A percentile compares a stretch with the other conserved stretches of the same genome.
Conservation (phyloP, 2,113 vertebrate species). For the Heptranchias perlo region DNA sequence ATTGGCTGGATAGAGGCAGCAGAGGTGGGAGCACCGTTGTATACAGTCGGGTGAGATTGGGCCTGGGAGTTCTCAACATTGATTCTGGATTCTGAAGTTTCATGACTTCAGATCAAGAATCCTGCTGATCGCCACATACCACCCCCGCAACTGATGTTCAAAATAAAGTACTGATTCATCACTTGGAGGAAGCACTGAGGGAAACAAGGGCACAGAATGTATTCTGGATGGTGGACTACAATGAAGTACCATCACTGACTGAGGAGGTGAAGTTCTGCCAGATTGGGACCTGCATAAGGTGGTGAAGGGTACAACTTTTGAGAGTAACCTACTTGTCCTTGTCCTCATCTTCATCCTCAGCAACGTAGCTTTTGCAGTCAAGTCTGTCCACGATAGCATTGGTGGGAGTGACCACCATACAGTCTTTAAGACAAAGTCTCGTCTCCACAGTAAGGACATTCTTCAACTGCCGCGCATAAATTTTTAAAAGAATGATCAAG, state of each 20-base stretch:
- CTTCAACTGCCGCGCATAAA: too few species aligned
- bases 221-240: neutral
- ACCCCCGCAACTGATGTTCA: neutral
- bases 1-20: neutral
- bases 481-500: too few species aligned
- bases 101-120: neutral
- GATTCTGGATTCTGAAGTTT: neutral
- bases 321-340: neutral
- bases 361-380: neutral
- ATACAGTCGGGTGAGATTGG: neutral
- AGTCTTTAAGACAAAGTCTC: too few species aligned
- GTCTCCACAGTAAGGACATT: too few species aligned
- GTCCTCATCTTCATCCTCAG: neutral
- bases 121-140: neutral
- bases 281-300: neutral
- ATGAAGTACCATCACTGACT: neutral
- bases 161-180: too few species aligned
- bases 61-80: too few species aligned
- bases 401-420: neutral
- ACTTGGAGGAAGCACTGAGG: neutral
- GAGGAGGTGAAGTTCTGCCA: neutral
- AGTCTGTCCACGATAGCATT: neutral
- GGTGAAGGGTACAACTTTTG: neutral
- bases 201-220: neutral
- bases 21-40: neutral